Base-by-base conservation (phyloP, 2,888 invertebrate species). In the Rotaria macrura region DNA sequence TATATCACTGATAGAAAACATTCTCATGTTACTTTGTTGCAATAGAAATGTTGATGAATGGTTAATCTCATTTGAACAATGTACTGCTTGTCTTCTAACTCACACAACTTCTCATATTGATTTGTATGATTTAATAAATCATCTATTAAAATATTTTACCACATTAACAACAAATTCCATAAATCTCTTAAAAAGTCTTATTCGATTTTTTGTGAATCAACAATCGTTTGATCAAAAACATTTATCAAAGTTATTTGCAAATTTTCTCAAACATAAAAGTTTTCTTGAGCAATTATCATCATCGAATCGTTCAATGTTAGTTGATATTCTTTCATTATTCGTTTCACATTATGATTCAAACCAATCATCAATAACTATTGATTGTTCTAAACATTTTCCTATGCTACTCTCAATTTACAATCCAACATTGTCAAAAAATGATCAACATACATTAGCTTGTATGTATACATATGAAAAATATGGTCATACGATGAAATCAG, bases 361-460 rank as follows among this genome's bases (percentile, higher is more conserved):
- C 25, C 40, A 74, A 40, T 38, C 38, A 40, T 40, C 20, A 25
- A 29, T 43, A 3, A 38, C 23, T 4, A 74, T 74, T 40, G 74
- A 74, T 40, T 74, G 74, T 74, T 20, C 38, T 40, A 74, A 74
- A 40, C 74, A 74, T 74, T 74, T 74, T 74, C 74, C 23, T 25
- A 40, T 74, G 43, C 25, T 74, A 40, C 25, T 74, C 40, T 40
- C 74, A 38, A 74, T 74, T 74, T 74, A 74, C 29, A 74, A 74
- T 74, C 40, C 40, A 5, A 74, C 38, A 40, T 40, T 74, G 43
- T 74, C 74, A n/a, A 40, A 40, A 74, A 43, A 74, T 74, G 74
- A 74, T 74, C 74, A 74, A 74, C 74, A 74, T 74, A 74, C 43
- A 74, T 74, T 74, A 43, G n/a, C 38, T 74, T 38, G 40, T 40